A percentile compares a stretch with the other conserved stretches of the same genome.
phyloP scores from a whole-genome alignment of 1,140 invertebrate species.

The Adoxophyes honmai region DNA sequence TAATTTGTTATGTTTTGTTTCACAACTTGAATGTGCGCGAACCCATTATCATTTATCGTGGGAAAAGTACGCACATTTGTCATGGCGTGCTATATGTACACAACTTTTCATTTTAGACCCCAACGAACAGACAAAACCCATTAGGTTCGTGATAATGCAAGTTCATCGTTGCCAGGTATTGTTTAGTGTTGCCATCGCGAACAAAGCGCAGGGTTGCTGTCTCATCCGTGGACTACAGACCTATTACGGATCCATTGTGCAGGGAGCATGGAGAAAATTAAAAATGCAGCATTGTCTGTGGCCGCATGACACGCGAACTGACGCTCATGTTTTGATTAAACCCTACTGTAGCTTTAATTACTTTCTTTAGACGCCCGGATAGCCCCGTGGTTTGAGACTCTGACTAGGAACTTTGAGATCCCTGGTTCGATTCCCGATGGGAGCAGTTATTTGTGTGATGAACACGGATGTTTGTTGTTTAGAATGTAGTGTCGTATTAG shows the following conservation, averaged over 20 bases:
- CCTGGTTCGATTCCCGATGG: too few species aligned
- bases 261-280: conserved; percentile 64
- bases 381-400: too few species aligned
- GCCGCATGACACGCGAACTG: conserved; percentile 35
- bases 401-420: too few species aligned
- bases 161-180: conserved; percentile 63
- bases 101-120: conserved; percentile 54
- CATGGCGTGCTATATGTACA: conserved; percentile 33
- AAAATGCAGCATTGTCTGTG: conserved; percentile 64
- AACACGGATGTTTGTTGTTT: too few species aligned
- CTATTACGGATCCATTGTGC: conserved; percentile 65
- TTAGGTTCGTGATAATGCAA: conserved; percentile 70
- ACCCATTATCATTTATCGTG: conserved; percentile 32
- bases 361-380: too few species aligned
- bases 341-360: background rate
- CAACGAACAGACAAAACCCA: conserved; percentile 58
- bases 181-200: conserved; percentile 55
- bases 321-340: conserved; percentile 28
- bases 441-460: too few species aligned
- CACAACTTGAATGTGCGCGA: conserved; percentile 10
- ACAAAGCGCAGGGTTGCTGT: conserved; percentile 57
- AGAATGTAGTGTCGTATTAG: too few species aligned
- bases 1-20: conserved; percentile 15
- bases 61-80: conserved; percentile 49
- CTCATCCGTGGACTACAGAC: conserved; percentile 59